Conservation (phyloP, 1,140 invertebrate species). For the Drosophila neocordata region DNA sequence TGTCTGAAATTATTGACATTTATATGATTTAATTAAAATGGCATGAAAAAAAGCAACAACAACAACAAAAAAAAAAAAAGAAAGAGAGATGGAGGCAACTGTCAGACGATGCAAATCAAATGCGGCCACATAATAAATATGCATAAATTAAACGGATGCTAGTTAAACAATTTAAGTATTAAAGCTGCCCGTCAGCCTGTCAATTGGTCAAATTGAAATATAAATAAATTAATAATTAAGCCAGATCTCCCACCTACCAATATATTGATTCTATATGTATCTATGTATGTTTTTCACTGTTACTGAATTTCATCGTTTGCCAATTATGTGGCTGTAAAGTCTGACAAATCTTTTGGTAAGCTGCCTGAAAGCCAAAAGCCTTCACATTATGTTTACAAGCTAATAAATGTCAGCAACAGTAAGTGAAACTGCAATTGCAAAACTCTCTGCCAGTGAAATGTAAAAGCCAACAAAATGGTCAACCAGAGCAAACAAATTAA, state of each 20-base stretch:
- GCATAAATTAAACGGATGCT: slow-evolving; percentile 52
- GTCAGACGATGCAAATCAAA: slow-evolving; percentile 41
- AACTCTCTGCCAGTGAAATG: slow-evolving; percentile 36
- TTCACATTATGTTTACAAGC: slow-evolving; percentile 59
- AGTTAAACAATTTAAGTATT: slow-evolving; percentile 60
- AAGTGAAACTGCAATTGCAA: slow-evolving; percentile 13
- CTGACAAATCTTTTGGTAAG: slow-evolving; percentile 53
- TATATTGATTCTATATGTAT: neutral
- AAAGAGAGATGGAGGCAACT: neutral
- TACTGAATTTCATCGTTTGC: slow-evolving; percentile 9
- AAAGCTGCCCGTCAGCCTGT: slow-evolving; percentile 35
- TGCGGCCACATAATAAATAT: slow-evolving; percentile 45
- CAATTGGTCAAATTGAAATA: slow-evolving; percentile 59
- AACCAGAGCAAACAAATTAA: slow-evolving; percentile 62
- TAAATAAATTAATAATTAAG: slow-evolving; percentile 61
- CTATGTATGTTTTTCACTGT: neutral
- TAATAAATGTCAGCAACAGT: slow-evolving; percentile 59
- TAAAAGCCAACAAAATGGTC: slow-evolving; percentile 55
- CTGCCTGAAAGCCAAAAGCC: slow-evolving; percentile 55
- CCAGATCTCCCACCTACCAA: slow-evolving; percentile 5
- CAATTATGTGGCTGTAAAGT: slow-evolving; percentile 52
- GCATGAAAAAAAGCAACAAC: slow-evolving; percentile 24
- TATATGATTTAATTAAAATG: slow-evolving; percentile 66
- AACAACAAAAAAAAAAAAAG: slow-evolving; percentile 8
- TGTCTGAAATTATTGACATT: slow-evolving; percentile 63